Evolutionary conservation across 2,888 invertebrate species (phyloP), one percentile per base, ranked within the genome.

Genomic region (Leucoptera coffeella): DNA sequence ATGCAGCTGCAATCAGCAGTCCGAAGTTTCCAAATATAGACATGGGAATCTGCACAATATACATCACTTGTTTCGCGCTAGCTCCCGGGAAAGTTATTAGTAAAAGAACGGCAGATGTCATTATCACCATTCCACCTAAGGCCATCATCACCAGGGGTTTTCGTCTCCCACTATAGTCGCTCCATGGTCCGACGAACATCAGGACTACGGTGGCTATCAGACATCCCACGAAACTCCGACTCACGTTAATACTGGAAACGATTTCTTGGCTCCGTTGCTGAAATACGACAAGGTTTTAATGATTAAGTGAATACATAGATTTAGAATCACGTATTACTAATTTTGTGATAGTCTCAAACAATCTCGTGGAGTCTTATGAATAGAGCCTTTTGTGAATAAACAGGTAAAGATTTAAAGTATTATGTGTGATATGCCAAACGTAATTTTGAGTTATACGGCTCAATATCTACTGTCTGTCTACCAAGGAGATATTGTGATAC

Each of bases 1-100:
- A 82, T 23, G 84, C 75, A 1, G 82, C 82, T 59, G 85, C 83
- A 32, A 84, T 73, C 57, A 84, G 73, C 25, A 83, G 71, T 39
- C 82, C 82, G 26, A 81, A 76, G 25, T 82, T 74, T 0, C 82
- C 83, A 15, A 80, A 78, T 15, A 77, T 56, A 29, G 83, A 82
- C 71, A 84, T 81, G 1, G 83, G 82, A 29, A 83, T 54, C 35
- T 67, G 62, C 4, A 71, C 62, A 4, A 49, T 45, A 30, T 71
- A 72, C 11, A 72, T 36, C 4, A 67, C 62, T 45, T 61, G 62
- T 1, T 43, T 40, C 0, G 69, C 64, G 0, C 46, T 46, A 0
- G 69, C 62, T 22, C 65, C 62, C 14, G 71, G 71, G 24, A 69
- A 62, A 3, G 41, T 46, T 15, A 69, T 36, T 47, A 69, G 40